phyloP scores from a whole-genome alignment of 2,113 vertebrate genomes.

The Syrmaticus mikado region DNA sequence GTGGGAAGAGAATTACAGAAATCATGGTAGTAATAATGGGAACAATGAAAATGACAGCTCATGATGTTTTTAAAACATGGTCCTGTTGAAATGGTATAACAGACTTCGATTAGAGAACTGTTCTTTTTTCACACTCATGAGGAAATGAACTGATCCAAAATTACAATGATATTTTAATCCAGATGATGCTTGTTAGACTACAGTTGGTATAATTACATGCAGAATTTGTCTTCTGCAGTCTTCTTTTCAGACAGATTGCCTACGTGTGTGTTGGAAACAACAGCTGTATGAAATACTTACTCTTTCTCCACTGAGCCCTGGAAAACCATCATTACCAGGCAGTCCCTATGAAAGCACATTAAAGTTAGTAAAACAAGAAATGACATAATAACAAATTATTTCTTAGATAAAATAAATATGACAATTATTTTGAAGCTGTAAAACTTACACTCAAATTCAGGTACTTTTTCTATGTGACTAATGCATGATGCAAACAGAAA shows the following conservation, averaged over 20 bases:
- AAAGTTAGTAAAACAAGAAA: not conserved
- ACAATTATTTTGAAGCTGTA: not conserved
- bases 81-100: not conserved
- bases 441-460: not conserved
- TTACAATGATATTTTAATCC: not conserved
- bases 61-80: not conserved
- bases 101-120: not conserved
- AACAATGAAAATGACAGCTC: not conserved
- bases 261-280: not conserved
- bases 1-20: not conserved
- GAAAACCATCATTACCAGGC: slow-evolving; percentile 80
- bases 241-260: not conserved
- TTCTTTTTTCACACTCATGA: not conserved
- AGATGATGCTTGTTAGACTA: not conserved
- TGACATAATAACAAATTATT: not conserved
- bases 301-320: slow-evolving; percentile 78
- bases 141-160: slow-evolving; percentile 12
- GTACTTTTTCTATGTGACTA: not conserved
- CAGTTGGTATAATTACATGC: not conserved
- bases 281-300: slow-evolving; percentile 65
- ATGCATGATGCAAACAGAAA: not conserved
- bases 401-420: not conserved
- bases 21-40: not conserved
- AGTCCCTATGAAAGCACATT: slow-evolving; percentile 78
- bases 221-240: not conserved